Percentiles rank a stretch among this genome's conserved stretches.
Evolutionary conservation across 1,140 invertebrate genomes (phyloP).

Genomic region (Drosophila rhopaloa): DNA sequence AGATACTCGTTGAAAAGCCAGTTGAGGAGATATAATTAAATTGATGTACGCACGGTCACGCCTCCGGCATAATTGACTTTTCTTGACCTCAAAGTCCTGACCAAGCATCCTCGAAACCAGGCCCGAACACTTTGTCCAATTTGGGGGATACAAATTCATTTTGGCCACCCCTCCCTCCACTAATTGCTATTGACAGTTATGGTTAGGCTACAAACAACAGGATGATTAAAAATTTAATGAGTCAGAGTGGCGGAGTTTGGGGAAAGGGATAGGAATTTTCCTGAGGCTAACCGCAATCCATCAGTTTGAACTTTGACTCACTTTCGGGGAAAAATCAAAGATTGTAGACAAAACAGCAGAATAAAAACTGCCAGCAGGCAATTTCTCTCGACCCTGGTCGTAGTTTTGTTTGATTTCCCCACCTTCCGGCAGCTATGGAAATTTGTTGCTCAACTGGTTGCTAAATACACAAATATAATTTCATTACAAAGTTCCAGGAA

Average conservation of each 20-base stretch:
- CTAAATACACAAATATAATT: conserved; percentile 52
- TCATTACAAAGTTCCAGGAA: conserved; percentile 35
- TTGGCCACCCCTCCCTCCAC: conserved; percentile 29
- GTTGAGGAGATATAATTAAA: conserved; percentile 60
- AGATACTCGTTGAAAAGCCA: conserved; percentile 26
- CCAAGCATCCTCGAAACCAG: conserved; percentile 10
- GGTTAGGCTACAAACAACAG: conserved; percentile 30
- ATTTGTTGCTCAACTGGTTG: conserved; percentile 49
- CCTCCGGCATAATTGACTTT: conserved; percentile 51
- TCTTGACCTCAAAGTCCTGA: conserved; percentile 42
- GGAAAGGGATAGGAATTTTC: not conserved
- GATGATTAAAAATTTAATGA: conserved; percentile 73
- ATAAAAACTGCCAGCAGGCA: conserved; percentile 12
- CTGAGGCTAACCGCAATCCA: conserved; percentile 34
- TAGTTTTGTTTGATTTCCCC: conserved; percentile 8
- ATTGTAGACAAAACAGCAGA: conserved; percentile 12
- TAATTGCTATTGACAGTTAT: conserved; percentile 74
- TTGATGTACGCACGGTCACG: conserved; percentile 47
- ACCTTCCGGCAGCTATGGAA: conserved; percentile 18
- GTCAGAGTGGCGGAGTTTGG: conserved; percentile 17
- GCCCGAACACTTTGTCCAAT: conserved; percentile 3
- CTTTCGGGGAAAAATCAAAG: conserved; percentile 43
- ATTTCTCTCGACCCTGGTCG: conserved; percentile 22
- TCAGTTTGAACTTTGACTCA: conserved; percentile 14
- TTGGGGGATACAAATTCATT: conserved; percentile 19